These are phyloP conservation scores for Anthrax anthrax DNA, from an alignment of 2,888 invertebrate genomes.

Conservation along the genomic window DNA sequence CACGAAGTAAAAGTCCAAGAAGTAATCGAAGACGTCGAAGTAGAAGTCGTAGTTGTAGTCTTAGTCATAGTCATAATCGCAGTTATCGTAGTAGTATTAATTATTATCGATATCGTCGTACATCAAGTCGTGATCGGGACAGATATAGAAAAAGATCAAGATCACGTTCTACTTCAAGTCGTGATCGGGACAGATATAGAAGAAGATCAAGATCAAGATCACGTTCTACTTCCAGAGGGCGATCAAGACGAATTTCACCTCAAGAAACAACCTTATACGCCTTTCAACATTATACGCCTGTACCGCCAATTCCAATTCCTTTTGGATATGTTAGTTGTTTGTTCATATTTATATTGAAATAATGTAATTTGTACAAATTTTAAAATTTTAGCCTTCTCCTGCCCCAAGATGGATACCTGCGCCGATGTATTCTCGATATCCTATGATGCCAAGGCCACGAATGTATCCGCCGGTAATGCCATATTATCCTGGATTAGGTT, in stretches of 20 bases:
- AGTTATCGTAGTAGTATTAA: too few species aligned
- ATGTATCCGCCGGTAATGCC: not conserved
- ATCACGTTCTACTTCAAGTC: constrained; percentile 5
- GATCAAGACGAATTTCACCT: not conserved
- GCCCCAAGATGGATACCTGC: constrained; percentile 1
- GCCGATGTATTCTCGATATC: not conserved
- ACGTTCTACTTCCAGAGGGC: not conserved
- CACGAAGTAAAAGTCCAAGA: constrained; percentile 6
- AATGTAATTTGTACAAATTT: not conserved
- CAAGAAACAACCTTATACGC: not conserved
- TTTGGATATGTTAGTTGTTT: constrained; percentile 3
- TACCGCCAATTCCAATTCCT: constrained; percentile 1
- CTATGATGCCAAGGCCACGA: not conserved
- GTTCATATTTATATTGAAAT: not conserved
- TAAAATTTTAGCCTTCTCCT: not conserved
- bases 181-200: constrained; percentile 7
- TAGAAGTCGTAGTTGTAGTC: constrained; percentile 8
- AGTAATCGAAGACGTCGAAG: constrained; percentile 5
- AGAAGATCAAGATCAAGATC: not conserved
- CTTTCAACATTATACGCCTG: not conserved
- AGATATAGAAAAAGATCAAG: constrained; percentile 5
- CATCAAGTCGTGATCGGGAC: constrained; percentile 8
- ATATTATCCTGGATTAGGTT: not conserved
- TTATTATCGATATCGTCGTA: constrained; percentile 2
- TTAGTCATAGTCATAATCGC: constrained; percentile 4